phyloP scores from a whole-genome alignment of 1,140 invertebrate genomes.

The Dryas iulia region DNA sequence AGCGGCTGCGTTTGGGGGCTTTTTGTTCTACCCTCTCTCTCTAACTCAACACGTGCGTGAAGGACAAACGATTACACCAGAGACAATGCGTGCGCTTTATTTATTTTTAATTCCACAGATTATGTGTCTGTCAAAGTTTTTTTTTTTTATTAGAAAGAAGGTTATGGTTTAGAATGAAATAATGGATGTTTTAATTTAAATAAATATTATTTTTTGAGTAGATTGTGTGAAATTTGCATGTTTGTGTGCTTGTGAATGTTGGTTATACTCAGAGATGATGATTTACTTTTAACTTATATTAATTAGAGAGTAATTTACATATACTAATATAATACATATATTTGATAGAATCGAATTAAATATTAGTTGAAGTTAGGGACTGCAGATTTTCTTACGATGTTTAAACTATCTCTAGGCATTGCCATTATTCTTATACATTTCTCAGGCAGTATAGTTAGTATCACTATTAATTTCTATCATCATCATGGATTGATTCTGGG shows the following conservation, averaged over 20 bases:
- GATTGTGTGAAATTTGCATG: background rate
- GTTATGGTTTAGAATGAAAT: background rate
- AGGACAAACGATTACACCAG: conserved; percentile 20
- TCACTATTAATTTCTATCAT: too few relatives aligned
- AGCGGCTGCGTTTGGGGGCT: conserved; percentile 19
- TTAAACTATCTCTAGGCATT: too few relatives aligned
- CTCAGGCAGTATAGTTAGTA: too few relatives aligned
- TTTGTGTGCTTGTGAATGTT: too few relatives aligned
- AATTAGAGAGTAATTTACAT: background rate
- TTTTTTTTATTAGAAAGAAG: background rate
- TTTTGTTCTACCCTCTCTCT: conserved; percentile 15
- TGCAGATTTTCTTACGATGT: too few relatives aligned
- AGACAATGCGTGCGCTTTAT: conserved; percentile 30
- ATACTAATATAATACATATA: too few relatives aligned
- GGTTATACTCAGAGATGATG: background rate
- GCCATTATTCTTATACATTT: too few relatives aligned
- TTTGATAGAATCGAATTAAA: too few relatives aligned
- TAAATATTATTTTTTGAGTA: background rate
- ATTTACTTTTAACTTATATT: background rate
- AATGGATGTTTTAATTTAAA: background rate
- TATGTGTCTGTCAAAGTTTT: conserved; percentile 25
- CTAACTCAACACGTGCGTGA: conserved; percentile 13
- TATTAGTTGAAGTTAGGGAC: too few relatives aligned
- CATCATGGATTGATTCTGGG: too few relatives aligned
- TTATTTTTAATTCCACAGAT: conserved; percentile 33